Base-by-base conservation (phyloP, 2,888 invertebrate species). In the Cantharis rustica region DNA sequence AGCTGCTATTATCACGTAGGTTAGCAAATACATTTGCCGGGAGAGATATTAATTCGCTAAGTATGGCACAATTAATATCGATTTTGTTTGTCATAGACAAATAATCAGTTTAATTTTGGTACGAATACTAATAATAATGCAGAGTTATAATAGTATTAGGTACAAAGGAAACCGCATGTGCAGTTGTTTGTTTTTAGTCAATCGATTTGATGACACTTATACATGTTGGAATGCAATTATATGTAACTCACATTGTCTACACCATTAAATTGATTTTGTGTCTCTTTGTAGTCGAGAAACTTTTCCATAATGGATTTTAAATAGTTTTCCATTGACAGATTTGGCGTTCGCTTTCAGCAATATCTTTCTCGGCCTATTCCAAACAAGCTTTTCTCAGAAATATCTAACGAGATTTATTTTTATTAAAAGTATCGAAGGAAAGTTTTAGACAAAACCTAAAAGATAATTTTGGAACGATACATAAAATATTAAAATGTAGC, bases 191-290 rank as follows among this genome's bases (percentile, higher is more conserved):
- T 68, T 71, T 16, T 71, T 47, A 23, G 31, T 62, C 66, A 62
- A 75, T 71, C 75, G 62, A 16, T 68, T 68, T 20, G 61, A 71
- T 61, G 16, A 15, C 27, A 61, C 66, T 15, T 27, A 68, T 75
- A 71, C 68, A 71, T 75, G 75, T 66, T 68, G 66, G 64, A 75
- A 61, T 71, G 71, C 68, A 75, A 75, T 75, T 75, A 75, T 66
- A 61, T 63, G 72, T 63, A 63, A 63, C 31, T 17, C 20, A 64
- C 64, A 47, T 47, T 47, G 47, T 47, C 47, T 47, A 47, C n/a
- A 47, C 47, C 47, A 47, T 47, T 47, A 47, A 47, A 47, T 47
- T 47, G 47, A 47, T 47, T 47, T 47, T 47, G 47, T 47, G 47
- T 47, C 47, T 47, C 47, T 47, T 47, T 47, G 47, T 47, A 47